Base-by-base conservation (phyloP, 2,113 vertebrate species). In the Kryptolebias marmoratus region DNA sequence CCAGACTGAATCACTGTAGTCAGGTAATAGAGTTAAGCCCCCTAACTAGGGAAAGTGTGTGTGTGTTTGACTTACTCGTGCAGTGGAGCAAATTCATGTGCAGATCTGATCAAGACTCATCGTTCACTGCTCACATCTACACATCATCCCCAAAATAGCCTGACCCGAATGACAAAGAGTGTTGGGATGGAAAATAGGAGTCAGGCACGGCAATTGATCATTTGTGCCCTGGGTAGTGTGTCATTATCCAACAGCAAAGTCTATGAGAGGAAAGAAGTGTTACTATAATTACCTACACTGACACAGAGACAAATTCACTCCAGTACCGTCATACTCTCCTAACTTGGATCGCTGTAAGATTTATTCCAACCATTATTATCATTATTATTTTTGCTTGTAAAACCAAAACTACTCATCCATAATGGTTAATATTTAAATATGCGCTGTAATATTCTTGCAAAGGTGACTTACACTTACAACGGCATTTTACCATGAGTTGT, bases 21-120 rank as follows among this genome's bases (percentile, higher is more conserved):
- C 67, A 58, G 72, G 83, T 84, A 88, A 88, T 88, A 84, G 55
- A 76, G 77, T 71, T 87, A 87, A 87, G 88, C 87, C 60, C 52
- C 49, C 49, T 55, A 76, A 71, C 72, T 50, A 47, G 60, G 52
- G 77, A 87, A 87, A 76, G 75, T 83, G 79, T 86, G 3, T 4
- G 15, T 32, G 12, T 15, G 9, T 22, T 56, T 67, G 53, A 39
- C 49, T 58, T 32, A 14, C 14, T 42, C 9, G 11, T 28, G 47
- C 65, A n/a, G 44, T 39, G 53, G 15, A 22, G 2, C 1, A 39
- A 71, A 49, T 77, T 65, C 45, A 18, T 60, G 22, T 63, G 42
- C 59, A 73, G 58, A 73, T 44, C 54, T 66, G 28, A 27, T 27
- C 13, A 36, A 42, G 62, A 58, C 5, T 45, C 52, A 57, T 53